Base-by-base conservation (phyloP, 2,888 invertebrate species). In the Andrena bicolor region DNA sequence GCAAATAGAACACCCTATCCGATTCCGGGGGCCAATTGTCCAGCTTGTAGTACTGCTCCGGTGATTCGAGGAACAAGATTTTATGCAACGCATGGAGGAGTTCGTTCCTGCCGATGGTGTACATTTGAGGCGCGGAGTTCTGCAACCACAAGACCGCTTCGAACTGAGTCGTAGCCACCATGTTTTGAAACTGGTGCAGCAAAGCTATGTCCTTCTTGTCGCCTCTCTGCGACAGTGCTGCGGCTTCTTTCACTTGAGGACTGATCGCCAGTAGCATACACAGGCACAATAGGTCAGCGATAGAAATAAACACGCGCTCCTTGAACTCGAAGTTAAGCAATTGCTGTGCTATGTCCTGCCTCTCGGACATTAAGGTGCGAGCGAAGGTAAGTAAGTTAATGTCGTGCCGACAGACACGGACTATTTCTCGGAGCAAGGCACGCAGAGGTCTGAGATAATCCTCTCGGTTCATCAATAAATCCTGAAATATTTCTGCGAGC, bases 21-120 rank as follows among this genome's bases (percentile, higher is more conserved):
- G 96, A 96, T 94, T 99, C 99, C 0, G 98, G 97, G 0, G 98
- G 98, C 98, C 99, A 99, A 94, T 97, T 97, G 94, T 97, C 97
- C 82, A 96, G 95, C 93, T 97, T 97, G 90, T 96, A 97, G 94
- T 98, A 98, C 78, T 96, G 96, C 83, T 98, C 98, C 0, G 96
- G 95, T 76, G 96, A 95, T 92, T 98, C 98, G 83, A 98, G 95
- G 84, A 98, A 95, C 92, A 98, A 95, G 90, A 97, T 95, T 95
- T 98, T 98, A 87, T 97, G 96, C 70, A 98, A 94, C 0, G 96
- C 96, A 89, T 97, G 97, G 87, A 96, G 95, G 91, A 97, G 97
- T 90, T 98, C 98, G 48, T 95, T 95, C 0, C 96, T 94, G 35
- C 95, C 95, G 3, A 98, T 96, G 30, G 96, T 95, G 93, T 97